Percentiles rank a stretch among this genome's conserved stretches.
phyloP scores from a whole-genome alignment of 2,888 invertebrate species.

The Drosophila mayaguana region DNA sequence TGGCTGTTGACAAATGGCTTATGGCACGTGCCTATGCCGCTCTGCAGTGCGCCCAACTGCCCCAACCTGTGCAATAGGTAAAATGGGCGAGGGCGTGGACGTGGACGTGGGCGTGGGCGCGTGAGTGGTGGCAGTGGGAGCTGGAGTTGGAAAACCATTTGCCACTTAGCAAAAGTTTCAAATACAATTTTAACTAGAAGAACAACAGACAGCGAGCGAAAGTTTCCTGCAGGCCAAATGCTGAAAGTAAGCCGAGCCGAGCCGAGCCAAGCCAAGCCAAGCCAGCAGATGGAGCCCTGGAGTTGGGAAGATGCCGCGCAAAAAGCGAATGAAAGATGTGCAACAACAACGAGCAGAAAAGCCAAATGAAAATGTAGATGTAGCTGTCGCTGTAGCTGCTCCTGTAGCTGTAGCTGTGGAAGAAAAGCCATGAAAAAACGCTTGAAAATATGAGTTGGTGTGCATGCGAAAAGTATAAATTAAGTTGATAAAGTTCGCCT shows the following conservation, averaged over 20 bases:
- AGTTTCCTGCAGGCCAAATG: conserved; percentile 50
- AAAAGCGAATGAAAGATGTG: conserved; percentile 38
- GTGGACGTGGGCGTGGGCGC: too few species aligned
- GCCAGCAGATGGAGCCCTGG: neutral
- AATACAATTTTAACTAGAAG: conserved; percentile 63
- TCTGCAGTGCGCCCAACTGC: neutral
- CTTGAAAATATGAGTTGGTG: conserved; percentile 40
- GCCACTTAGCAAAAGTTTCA: conserved; percentile 71
- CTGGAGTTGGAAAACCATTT: conserved; percentile 46
- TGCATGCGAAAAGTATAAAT: conserved; percentile 50
- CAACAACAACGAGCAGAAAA: neutral
- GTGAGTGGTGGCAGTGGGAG: neutral
- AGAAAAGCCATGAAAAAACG: conserved; percentile 9
- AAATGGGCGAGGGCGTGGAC: neutral
- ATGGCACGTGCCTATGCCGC: conserved; percentile 67
- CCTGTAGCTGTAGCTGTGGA: neutral
- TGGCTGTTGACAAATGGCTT: conserved; percentile 71
- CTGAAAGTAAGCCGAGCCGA: conserved; percentile 14
- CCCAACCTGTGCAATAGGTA: conserved; percentile 32
- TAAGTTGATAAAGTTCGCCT: conserved; percentile 66
- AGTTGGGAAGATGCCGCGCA: conserved; percentile 10
- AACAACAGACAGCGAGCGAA: conserved; percentile 33
- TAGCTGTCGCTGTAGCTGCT: neutral
- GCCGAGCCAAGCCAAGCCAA: too few species aligned
- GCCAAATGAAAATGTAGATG: conserved; percentile 6